Evolutionary conservation across 2,113 vertebrate genomes (phyloP).

Genomic region (Zeus faber): DNA sequence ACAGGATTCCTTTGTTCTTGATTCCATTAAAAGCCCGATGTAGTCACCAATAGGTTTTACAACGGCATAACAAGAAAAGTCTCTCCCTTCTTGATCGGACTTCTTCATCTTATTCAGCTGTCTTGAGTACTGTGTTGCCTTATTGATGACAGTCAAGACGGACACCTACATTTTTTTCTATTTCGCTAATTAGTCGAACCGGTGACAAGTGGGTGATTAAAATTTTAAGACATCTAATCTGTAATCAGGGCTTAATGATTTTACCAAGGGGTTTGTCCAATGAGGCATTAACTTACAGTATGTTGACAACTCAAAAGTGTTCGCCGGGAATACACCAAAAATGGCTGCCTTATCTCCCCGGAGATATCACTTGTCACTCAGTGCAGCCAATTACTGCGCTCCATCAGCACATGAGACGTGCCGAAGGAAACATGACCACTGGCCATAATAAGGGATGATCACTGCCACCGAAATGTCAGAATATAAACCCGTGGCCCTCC

Average conservation of each 20-base stretch:
- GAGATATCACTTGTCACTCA: slow-evolving; percentile 43
- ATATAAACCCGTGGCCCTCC: neutral
- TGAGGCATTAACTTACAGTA: slow-evolving; percentile 38
- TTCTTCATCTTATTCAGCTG: too few species aligned
- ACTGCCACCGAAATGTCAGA: slow-evolving; percentile 9
- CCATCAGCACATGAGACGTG: slow-evolving; percentile 31
- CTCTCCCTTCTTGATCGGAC: slow-evolving; percentile 2
- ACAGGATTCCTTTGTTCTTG: slow-evolving; percentile 30
- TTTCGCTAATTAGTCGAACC: too few species aligned
- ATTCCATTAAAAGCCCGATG: slow-evolving; percentile 48
- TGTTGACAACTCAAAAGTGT: slow-evolving; percentile 35
- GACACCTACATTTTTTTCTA: neutral
- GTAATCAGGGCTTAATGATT: slow-evolving; percentile 35
- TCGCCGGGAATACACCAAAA: slow-evolving; percentile 43
- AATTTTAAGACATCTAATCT: slow-evolving; percentile 36
- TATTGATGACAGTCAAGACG: neutral
- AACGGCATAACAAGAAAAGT: slow-evolving; percentile 16
- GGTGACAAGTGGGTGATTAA: slow-evolving; percentile 35
- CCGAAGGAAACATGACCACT: neutral
- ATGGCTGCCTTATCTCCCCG: slow-evolving; percentile 47
- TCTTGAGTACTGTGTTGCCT: neutral
- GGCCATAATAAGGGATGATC: slow-evolving; percentile 27
- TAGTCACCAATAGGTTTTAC: slow-evolving; percentile 17
- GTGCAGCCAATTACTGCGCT: slow-evolving; percentile 41
- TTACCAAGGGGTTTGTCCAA: slow-evolving; percentile 29